Evolutionary conservation across 2,797 vertebrate species (phyloP).

Genomic region (Cryptoblepharus egeriae): DNA sequence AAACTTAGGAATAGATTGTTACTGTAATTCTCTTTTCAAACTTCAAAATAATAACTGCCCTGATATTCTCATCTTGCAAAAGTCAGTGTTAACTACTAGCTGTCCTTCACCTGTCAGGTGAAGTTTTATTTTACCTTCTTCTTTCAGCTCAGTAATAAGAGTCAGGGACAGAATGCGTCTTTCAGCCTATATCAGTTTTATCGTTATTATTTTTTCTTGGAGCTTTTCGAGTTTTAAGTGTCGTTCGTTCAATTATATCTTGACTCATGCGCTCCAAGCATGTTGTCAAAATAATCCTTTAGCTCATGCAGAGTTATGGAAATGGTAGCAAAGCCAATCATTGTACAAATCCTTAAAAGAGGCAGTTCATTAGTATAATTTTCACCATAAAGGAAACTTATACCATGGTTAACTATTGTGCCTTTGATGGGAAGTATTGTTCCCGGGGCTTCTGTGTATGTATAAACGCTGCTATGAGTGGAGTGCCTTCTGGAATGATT

Average conservation of each 20-base stretch:
- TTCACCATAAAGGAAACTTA: constrained; percentile 42
- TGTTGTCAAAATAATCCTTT: constrained; percentile 57
- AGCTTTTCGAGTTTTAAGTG: constrained; percentile 47
- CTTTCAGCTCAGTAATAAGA: constrained; percentile 12
- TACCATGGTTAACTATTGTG: constrained; percentile 44
- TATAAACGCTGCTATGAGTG: constrained; percentile 42
- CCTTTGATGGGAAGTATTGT: constrained; percentile 34
- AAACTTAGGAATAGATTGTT: fast-evolving
- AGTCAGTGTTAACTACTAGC: constrained; percentile 25
- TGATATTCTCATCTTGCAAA: constrained; percentile 31
- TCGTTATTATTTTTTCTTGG: constrained; percentile 16
- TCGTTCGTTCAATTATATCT: constrained; percentile 46
- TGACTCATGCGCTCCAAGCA: constrained; percentile 36
- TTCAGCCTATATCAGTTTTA: not conserved
- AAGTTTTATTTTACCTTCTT: not conserved
- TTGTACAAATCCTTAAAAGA: constrained; percentile 45
- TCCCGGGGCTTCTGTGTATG: fast-evolving
- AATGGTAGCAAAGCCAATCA: constrained; percentile 42
- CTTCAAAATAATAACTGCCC: constrained; percentile 32
- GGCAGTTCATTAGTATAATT: constrained; percentile 44
- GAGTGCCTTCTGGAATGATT: constrained; percentile 48
- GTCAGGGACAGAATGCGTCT: constrained; percentile 15
- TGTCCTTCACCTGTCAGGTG: constrained; percentile 38
- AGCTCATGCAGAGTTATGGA: not conserved
- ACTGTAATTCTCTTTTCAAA: not conserved